Percentiles rank a stretch among this genome's conserved stretches.
Conservation (phyloP, 2,797 vertebrate genomes). For the Peromyscus aztecus region DNA sequence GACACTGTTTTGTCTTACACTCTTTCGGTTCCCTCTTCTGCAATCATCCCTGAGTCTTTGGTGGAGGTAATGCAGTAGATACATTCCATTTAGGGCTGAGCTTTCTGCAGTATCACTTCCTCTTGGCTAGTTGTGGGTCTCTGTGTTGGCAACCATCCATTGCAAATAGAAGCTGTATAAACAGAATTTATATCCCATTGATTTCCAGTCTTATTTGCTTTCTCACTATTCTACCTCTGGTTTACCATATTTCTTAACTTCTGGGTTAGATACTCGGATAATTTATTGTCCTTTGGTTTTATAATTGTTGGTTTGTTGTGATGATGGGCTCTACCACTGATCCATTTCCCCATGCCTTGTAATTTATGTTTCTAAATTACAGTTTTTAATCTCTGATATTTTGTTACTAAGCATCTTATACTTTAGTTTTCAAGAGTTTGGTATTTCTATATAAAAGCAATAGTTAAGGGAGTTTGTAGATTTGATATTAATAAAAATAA, state of each 20-base stretch:
- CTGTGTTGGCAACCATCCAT: neutral
- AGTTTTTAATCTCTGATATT: neutral
- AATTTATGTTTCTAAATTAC: neutral
- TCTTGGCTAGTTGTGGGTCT: neutral
- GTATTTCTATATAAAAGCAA: neutral
- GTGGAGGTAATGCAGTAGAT: neutral
- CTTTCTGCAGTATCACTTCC: neutral
- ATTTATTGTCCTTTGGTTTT: neutral
- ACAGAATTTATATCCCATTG: conserved; percentile 40
- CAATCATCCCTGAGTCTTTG: neutral
- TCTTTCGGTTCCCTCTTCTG: neutral
- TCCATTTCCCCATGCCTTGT: neutral
- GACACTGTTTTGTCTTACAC: neutral
- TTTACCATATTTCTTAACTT: conserved; percentile 13
- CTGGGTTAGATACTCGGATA: neutral
- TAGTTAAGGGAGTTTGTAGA: neutral
- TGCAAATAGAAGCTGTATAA: neutral
- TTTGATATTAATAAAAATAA: neutral
- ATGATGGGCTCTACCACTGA: neutral
- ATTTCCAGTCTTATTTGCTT: neutral
- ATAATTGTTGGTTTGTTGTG: neutral
- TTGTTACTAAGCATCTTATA: neutral
- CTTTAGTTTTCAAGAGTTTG: neutral
- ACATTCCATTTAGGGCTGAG: neutral
- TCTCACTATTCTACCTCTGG: neutral